phyloP scores from a whole-genome alignment of 2,113 vertebrate species.

The Ceyx melanurus region DNA sequence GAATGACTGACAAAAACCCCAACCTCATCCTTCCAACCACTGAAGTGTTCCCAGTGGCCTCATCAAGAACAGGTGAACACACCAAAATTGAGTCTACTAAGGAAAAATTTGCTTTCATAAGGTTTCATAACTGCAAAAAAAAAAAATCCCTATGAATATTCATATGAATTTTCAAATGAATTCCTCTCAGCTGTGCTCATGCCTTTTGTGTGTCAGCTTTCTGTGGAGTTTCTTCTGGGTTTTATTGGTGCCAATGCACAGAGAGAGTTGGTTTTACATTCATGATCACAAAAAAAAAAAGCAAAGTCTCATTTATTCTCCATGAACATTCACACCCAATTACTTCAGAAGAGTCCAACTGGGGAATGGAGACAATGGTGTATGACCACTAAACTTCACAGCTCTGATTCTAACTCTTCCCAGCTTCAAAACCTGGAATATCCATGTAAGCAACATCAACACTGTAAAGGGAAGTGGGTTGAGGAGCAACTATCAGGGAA shows the following conservation, averaged over 20 bases:
- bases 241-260: conserved; percentile 11
- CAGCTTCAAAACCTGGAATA: not conserved
- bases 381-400: not conserved
- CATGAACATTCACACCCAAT: conserved; percentile 33
- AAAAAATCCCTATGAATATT: conserved; percentile 28
- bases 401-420: not conserved
- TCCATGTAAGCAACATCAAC: not conserved
- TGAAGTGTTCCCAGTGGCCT: not conserved
- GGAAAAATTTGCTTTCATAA: not conserved
- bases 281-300: conserved; percentile 52
- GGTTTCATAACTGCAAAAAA: not conserved
- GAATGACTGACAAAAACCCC: not conserved
- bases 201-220: conserved; percentile 48
- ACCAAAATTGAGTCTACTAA: not conserved
- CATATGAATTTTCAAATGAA: conserved; percentile 24
- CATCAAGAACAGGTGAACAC: not conserved
- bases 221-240: not conserved
- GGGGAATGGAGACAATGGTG: conserved; percentile 1
- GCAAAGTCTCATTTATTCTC: conserved; percentile 46
- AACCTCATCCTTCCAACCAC: not conserved
- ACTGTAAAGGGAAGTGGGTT: not conserved
- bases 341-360: conserved; percentile 49
- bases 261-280: conserved; percentile 33
- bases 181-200: conserved; percentile 48
- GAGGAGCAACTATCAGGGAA: conserved; percentile 19